These are phyloP conservation scores for Charina bottae DNA, from an alignment of 2,113 vertebrate genomes.

Conservation along the genomic window DNA sequence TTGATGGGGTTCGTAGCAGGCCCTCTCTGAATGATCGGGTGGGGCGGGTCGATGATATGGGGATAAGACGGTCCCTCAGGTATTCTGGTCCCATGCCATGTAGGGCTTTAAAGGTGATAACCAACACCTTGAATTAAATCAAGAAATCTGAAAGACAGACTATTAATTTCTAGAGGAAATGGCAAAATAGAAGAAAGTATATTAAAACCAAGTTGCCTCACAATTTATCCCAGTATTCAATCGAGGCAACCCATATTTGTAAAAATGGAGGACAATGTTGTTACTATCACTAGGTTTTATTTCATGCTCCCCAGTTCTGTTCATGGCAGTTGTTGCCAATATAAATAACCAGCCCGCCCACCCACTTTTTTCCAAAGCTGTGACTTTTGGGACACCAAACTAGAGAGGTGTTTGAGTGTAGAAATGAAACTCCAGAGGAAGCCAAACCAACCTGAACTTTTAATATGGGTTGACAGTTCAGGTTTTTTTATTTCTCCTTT, in stretches of 20 bases:
- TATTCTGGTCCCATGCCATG: too few relatives aligned
- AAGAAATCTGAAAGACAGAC: background rate
- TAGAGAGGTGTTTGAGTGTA: slow-evolving; percentile 81
- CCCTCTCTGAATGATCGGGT: too few relatives aligned
- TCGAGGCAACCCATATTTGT: slow-evolving; percentile 71
- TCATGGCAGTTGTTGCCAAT: slow-evolving; percentile 72
- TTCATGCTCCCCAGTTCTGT: slow-evolving; percentile 64
- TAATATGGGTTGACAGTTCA: slow-evolving; percentile 60
- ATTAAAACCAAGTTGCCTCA: slow-evolving; percentile 65
- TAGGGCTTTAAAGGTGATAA: too few relatives aligned
- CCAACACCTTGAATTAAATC: too few relatives aligned
- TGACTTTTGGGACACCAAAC: slow-evolving; percentile 79
- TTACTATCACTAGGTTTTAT: slow-evolving; percentile 64
- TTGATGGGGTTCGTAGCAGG: too few relatives aligned
- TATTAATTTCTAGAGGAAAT: background rate
- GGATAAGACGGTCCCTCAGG: too few relatives aligned
- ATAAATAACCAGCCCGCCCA: slow-evolving; percentile 74
- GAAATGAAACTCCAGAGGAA: slow-evolving; percentile 79
- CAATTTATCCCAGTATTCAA: slow-evolving; percentile 65
- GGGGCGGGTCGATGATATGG: too few relatives aligned
- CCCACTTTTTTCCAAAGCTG: slow-evolving; percentile 74
- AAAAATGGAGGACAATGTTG: slow-evolving; percentile 65
- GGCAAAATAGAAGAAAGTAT: slow-evolving; percentile 63
- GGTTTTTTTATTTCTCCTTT: slow-evolving; percentile 54
- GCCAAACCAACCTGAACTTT: slow-evolving; percentile 74